These are phyloP conservation scores for Chloroceryle inda DNA, from an alignment of 2,797 vertebrate species.

Conservation along the genomic window DNA sequence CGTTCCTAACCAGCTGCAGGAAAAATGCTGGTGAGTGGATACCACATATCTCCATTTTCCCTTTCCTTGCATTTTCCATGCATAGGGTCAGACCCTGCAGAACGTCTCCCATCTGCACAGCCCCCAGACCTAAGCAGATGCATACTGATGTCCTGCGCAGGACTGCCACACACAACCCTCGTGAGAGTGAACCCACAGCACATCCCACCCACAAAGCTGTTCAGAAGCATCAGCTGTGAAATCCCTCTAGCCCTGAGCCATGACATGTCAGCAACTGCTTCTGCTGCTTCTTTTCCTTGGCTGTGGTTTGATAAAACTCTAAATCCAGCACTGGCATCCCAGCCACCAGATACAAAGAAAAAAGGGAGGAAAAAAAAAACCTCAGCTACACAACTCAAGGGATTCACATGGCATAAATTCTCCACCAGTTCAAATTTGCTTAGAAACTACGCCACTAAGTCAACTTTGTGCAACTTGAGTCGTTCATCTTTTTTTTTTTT, in stretches of 20 bases:
- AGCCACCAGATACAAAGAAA: background rate
- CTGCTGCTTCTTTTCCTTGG: background rate
- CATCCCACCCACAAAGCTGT: background rate
- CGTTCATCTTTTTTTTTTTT: background rate
- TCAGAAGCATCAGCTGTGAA: background rate
- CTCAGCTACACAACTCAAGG: background rate
- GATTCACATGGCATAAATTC: background rate
- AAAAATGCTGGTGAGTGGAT: background rate
- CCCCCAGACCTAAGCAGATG: background rate
- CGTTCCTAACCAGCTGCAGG: background rate
- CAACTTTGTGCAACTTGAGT: background rate
- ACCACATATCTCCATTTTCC: fast-evolving
- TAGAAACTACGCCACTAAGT: background rate
- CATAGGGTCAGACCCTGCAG: background rate
- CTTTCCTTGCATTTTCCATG: background rate
- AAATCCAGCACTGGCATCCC: background rate
- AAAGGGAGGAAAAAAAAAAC: background rate
- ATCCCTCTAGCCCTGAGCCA: background rate
- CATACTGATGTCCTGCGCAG: fast-evolving
- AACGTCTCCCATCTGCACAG: fast-evolving
- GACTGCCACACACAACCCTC: background rate
- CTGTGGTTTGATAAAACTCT: background rate
- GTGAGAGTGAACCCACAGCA: background rate
- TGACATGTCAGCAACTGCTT: background rate
- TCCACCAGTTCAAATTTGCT: background rate